Percentiles rank a stretch among this genome's conserved stretches.
Conservation (phyloP, 2,113 vertebrate species). For the Plestiodon gilberti region DNA sequence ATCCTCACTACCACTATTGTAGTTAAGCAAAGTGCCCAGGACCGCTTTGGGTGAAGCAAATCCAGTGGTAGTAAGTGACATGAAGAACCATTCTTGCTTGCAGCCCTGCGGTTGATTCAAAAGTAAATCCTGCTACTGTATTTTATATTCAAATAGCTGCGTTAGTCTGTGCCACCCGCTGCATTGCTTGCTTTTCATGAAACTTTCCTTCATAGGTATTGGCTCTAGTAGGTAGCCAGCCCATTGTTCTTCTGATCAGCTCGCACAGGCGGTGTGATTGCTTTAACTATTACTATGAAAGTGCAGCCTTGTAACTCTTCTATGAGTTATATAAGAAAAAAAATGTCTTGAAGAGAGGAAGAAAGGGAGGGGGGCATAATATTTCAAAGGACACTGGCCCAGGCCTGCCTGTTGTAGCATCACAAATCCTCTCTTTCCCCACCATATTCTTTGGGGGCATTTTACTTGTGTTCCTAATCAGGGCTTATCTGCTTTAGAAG, state of each 20-base stretch:
- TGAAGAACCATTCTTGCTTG: background rate
- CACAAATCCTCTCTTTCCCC: background rate
- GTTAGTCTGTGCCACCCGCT: background rate
- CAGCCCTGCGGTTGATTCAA: too few relatives aligned
- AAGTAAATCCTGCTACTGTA: too few relatives aligned
- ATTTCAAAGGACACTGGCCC: background rate
- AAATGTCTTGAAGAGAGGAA: background rate
- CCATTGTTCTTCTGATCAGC: too few relatives aligned
- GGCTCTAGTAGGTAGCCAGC: too few relatives aligned
- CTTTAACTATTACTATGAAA: too few relatives aligned
- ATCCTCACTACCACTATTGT: background rate
- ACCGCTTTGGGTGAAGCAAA: background rate
- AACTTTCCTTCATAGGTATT: too few relatives aligned
- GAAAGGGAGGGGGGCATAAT: background rate
- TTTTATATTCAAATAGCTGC: background rate
- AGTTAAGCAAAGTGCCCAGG: background rate
- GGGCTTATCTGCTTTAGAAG: slow-evolving; percentile 9
- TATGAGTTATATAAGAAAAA: background rate
- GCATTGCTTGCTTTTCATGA: too few relatives aligned
- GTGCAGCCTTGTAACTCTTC: too few relatives aligned
- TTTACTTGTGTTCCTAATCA: slow-evolving; percentile 11
- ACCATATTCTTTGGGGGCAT: background rate
- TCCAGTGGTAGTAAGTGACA: background rate
- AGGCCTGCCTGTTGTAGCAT: background rate
- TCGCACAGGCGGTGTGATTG: too few relatives aligned